Percentiles rank a stretch among this genome's conserved stretches.
These are phyloP conservation scores for Drosophila sp. DNA, from an alignment of 1,140 invertebrate species.

Conservation along the genomic window DNA sequence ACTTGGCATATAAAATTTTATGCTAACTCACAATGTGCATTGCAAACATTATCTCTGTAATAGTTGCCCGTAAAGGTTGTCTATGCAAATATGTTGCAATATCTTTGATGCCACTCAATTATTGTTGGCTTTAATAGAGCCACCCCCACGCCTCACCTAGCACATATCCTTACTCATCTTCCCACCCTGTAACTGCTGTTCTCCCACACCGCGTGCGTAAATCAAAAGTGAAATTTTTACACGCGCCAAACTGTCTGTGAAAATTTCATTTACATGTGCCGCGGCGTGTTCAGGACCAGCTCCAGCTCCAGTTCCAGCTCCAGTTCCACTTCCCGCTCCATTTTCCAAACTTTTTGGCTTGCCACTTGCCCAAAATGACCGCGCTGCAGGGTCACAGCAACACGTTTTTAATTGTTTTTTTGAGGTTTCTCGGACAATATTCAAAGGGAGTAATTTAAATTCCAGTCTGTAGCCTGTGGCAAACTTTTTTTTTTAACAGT, in stretches of 20 bases:
- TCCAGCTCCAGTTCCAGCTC: slow-evolving; percentile 5
- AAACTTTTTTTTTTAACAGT: slow-evolving; percentile 6
- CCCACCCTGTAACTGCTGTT: not conserved
- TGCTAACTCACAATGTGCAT: slow-evolving; percentile 54
- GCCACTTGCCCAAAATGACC: slow-evolving; percentile 13
- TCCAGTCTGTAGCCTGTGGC: slow-evolving; percentile 39
- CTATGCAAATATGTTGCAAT: slow-evolving; percentile 81
- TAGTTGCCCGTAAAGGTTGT: slow-evolving; percentile 69
- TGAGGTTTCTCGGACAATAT: slow-evolving; percentile 40
- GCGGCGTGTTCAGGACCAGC: slow-evolving; percentile 40
- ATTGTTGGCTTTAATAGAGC: slow-evolving; percentile 24
- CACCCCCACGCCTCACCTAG: too few species aligned
- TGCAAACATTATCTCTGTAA: slow-evolving; percentile 73
- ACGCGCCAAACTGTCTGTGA: slow-evolving; percentile 76
- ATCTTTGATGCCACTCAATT: slow-evolving; percentile 48
- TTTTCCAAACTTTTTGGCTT: slow-evolving; percentile 18
- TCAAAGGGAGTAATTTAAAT: slow-evolving; percentile 55
- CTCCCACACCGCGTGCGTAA: slow-evolving; percentile 47
- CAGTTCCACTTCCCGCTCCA: not conserved
- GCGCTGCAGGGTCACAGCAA: slow-evolving; percentile 47
- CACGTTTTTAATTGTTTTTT: slow-evolving; percentile 79
- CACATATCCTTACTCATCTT: not conserved
- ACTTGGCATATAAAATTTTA: slow-evolving; percentile 80
- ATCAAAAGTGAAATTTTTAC: slow-evolving; percentile 82
- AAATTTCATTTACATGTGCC: slow-evolving; percentile 74